phyloP scores from a whole-genome alignment of 2,113 vertebrate genomes.

The Burhinus oedicnemus region DNA sequence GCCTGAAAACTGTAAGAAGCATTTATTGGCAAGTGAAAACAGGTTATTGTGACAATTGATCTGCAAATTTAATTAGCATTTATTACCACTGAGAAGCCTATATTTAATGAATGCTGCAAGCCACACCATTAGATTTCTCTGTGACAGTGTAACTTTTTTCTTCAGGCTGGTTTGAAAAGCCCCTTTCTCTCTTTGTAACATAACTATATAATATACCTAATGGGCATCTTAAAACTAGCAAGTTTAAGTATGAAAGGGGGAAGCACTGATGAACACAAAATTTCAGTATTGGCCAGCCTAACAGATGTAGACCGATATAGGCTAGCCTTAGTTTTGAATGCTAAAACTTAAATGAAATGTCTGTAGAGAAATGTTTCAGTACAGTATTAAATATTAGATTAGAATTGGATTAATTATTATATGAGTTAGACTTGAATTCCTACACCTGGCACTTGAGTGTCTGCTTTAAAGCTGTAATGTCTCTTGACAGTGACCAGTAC shows the following conservation, averaged over 20 bases:
- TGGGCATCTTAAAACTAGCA: background rate
- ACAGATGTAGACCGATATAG: background rate
- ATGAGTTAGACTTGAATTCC: background rate
- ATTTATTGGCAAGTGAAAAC: background rate
- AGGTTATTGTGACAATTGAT: background rate
- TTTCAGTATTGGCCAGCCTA: background rate
- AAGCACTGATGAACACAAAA: background rate
- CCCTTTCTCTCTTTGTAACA: background rate
- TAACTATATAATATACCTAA: background rate
- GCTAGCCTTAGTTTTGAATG: background rate
- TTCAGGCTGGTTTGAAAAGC: background rate
- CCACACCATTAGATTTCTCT: background rate
- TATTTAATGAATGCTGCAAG: background rate
- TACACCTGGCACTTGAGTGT: accelerated
- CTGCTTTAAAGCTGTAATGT: background rate
- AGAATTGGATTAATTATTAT: background rate
- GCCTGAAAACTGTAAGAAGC: background rate
- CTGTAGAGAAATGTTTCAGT: background rate
- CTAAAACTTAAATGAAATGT: background rate
- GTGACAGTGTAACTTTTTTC: background rate
- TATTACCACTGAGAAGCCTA: background rate
- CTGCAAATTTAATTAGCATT: background rate
- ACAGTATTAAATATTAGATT: background rate
- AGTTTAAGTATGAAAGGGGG: background rate
- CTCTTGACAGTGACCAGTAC: background rate